Evolutionary conservation across 2,797 vertebrate genomes (phyloP), one percentile per base, ranked within the genome.

Genomic region (Enoplosus armatus): DNA sequence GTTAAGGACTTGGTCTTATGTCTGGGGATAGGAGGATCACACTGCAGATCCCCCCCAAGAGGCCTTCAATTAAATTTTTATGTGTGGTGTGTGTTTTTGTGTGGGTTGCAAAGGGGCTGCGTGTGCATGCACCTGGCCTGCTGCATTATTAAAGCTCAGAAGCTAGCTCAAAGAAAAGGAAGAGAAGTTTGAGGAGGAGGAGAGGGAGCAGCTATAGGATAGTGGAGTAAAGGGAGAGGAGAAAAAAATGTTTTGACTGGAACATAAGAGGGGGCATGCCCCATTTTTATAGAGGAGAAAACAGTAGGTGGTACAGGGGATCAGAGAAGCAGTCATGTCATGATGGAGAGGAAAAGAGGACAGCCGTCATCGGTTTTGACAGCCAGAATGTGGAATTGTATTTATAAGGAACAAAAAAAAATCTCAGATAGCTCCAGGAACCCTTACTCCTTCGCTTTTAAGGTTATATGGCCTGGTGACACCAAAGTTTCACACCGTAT

Each of bases 141-240:
- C 87, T 95, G 92, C 94, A 95, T 95, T 95, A 95, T 95, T 95
- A 86, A 95, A 92, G 80, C 81, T 82, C 80, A 70, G 71, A 77
- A 84, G 89, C 87, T 45, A 55, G 81, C 72, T 84, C 83, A 69
- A 26, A 84, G 86, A 75, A 77, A 77, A 85, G 72, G 72, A 89
- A 68, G 76, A 79, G 77, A 83, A 87, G 87, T 90, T 85, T 71
- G 82, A 88, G 83, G 74, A 76, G 79, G 58, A 58, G 83, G 58
- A 54, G 45, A 22, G n/a, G 26, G 43, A 74, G 70, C 65, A 67
- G 65, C 67, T 63, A 43, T 55, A 39, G 53, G 67, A 74, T 24
- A 50, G 65, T 2, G 14, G 69, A 54, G 67, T 24, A 33, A 15
- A 59, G 55, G 55, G 39, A 65, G 67, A 68, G 69, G 63, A 61